These are phyloP conservation scores for Sarcophaga caerulescens DNA, from an alignment of 2,888 invertebrate genomes.

Conservation along the genomic window DNA sequence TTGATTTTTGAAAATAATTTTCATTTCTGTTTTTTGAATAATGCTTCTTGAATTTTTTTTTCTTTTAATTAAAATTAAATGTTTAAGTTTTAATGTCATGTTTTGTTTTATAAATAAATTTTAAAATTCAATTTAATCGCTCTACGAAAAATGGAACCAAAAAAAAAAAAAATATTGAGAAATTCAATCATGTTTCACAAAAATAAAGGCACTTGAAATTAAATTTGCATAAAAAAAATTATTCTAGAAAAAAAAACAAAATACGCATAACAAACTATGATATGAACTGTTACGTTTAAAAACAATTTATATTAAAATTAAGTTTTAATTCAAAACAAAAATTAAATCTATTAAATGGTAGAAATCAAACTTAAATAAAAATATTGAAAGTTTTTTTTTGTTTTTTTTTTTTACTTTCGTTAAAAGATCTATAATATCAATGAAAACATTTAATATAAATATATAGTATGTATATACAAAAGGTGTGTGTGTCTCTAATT, in stretches of 20 bases:
- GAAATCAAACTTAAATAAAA: too few species aligned
- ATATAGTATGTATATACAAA: slow-evolving; percentile 49
- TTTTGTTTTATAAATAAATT: too few species aligned
- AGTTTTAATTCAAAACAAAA: too few species aligned
- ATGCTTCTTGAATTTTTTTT: background rate
- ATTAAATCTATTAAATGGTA: too few species aligned
- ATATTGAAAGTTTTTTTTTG: too few species aligned
- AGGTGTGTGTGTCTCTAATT: background rate
- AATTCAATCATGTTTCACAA: slow-evolving; percentile 9
- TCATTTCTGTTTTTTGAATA: background rate
- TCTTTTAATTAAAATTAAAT: too few species aligned
- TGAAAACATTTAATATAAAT: slow-evolving; percentile 65
- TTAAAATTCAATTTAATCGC: background rate
- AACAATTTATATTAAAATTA: slow-evolving; percentile 13
- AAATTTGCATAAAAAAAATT: slow-evolving; percentile 55
- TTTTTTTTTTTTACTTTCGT: too few species aligned
- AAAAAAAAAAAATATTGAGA: slow-evolving; percentile 24
- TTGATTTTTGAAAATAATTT: slow-evolving; percentile 4
- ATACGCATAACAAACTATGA: background rate
- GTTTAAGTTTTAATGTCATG: too few species aligned
- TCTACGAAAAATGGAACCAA: background rate
- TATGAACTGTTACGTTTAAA: background rate
- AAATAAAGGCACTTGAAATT: slow-evolving; percentile 66
- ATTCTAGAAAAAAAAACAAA: slow-evolving; percentile 31
- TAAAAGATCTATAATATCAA: background rate